A percentile compares a stretch with the other conserved stretches of the same genome.
Evolutionary conservation across 2,888 invertebrate species (phyloP).

Genomic region (Hypolimnas misippus): DNA sequence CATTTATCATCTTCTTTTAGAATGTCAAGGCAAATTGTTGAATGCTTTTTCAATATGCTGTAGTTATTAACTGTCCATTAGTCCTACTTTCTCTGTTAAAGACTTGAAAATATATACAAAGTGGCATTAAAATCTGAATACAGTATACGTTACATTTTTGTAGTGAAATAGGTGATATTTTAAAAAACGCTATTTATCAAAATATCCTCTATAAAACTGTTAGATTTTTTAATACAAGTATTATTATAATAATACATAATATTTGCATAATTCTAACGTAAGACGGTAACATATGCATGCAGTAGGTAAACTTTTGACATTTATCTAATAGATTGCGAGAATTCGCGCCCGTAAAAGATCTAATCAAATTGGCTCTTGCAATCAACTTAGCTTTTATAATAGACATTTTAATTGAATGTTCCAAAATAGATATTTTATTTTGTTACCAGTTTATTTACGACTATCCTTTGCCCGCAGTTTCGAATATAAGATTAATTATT

Average conservation of each 20-base stretch:
- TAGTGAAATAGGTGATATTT: too few species aligned
- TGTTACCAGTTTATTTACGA: neutral
- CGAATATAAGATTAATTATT: too few species aligned
- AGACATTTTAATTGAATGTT: neutral
- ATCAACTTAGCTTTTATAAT: neutral
- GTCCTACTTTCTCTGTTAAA: conserved; percentile 1
- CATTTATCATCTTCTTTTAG: conserved; percentile 26
- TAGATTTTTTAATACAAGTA: neutral
- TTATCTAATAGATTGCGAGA: conserved; percentile 13
- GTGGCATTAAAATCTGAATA: neutral
- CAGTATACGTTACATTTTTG: too few species aligned
- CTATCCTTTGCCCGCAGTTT: neutral
- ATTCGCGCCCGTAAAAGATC: conserved; percentile 12
- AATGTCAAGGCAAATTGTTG: conserved; percentile 14
- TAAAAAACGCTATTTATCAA: too few species aligned
- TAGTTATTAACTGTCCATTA: conserved; percentile 19
- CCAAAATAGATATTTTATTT: conserved; percentile 2
- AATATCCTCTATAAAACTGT: too few species aligned
- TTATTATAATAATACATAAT: neutral
- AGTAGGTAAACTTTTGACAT: conserved; percentile 18
- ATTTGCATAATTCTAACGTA: neutral
- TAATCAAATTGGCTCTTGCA: conserved; percentile 8
- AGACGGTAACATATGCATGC: conserved; percentile 1
- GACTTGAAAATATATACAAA: conserved; percentile 2
- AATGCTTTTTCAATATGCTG: conserved; percentile 19